A percentile compares a stretch with the other conserved stretches of the same genome.
phyloP scores from a whole-genome alignment of 2,113 vertebrate species.

The Odontesthes bonariensis region DNA sequence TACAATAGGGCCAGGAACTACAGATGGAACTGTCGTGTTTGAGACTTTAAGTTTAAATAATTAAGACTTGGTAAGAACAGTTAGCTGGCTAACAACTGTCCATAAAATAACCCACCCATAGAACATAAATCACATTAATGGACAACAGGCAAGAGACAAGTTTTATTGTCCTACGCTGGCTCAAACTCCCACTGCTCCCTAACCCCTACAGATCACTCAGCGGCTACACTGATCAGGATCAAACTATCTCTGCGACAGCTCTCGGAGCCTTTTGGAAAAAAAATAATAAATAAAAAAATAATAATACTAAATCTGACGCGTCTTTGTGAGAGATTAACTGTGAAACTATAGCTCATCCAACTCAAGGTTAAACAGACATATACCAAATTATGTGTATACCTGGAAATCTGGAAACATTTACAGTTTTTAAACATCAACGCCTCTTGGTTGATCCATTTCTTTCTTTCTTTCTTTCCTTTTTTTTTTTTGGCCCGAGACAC shows the following conservation, averaged over 20 bases:
- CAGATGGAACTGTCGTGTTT: neutral
- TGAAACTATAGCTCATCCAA: neutral
- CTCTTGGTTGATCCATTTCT: neutral
- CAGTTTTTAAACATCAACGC: neutral
- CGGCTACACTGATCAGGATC: too few species aligned
- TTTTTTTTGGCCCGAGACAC: neutral
- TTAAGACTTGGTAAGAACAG: neutral
- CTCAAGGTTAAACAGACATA: neutral
- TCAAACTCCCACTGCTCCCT: neutral
- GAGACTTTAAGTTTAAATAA: neutral
- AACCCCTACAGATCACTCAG: neutral
- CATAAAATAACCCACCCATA: neutral
- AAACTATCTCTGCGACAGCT: neutral
- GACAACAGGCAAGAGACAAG: neutral
- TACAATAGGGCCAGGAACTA: too few species aligned
- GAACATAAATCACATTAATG: neutral
- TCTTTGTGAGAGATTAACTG: neutral
- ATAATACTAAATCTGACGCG: neutral
- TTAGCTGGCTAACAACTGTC: neutral
- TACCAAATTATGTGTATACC: too few species aligned
- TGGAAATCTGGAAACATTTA: neutral
- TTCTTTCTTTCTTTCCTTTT: neutral
- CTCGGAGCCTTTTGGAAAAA: neutral
- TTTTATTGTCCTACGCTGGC: neutral
- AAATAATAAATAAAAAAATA: too few species aligned